These are phyloP conservation scores for Melanotaenia boesemani DNA, from an alignment of 2,797 vertebrate genomes.

Conservation along the genomic window DNA sequence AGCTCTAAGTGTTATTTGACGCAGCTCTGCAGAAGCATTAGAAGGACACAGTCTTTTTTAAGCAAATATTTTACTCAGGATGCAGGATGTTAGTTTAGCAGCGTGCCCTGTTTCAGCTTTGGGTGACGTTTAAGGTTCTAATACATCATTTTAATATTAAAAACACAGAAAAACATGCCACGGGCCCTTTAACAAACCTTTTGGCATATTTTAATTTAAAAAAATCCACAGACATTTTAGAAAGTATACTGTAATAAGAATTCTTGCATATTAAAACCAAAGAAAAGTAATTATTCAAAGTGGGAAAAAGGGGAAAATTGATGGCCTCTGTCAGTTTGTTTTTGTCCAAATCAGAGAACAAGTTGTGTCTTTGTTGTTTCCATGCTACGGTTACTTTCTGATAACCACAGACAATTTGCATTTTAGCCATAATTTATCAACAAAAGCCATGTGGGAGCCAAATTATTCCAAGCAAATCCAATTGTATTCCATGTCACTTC, in stretches of 20 bases:
- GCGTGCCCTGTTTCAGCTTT: not conserved
- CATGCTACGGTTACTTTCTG: slow-evolving; percentile 25
- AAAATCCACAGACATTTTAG: too few relatives aligned
- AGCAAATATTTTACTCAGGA: slow-evolving; percentile 4
- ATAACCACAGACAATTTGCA: slow-evolving; percentile 48
- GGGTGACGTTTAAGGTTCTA: not conserved
- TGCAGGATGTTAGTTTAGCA: slow-evolving; percentile 14
- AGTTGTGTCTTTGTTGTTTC: slow-evolving; percentile 32
- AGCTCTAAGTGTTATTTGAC: slow-evolving; percentile 21
- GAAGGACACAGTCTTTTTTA: slow-evolving; percentile 6
- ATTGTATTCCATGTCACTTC: slow-evolving; percentile 35
- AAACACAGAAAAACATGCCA: not conserved
- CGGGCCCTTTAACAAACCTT: too few relatives aligned
- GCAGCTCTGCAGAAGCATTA: slow-evolving; percentile 22
- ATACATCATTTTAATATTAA: not conserved
- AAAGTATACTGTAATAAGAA: not conserved
- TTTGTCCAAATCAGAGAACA: slow-evolving; percentile 35
- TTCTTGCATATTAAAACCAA: not conserved
- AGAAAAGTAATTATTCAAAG: slow-evolving; percentile 21
- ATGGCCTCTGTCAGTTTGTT: slow-evolving; percentile 36
- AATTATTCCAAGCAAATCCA: slow-evolving; percentile 58
- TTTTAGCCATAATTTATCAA: slow-evolving; percentile 49
- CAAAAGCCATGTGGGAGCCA: slow-evolving; percentile 54
- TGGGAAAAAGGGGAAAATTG: slow-evolving; percentile 27
- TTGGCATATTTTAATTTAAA: too few relatives aligned